phyloP scores from a whole-genome alignment of 2,113 vertebrate species.

The Lanius collurio region DNA sequence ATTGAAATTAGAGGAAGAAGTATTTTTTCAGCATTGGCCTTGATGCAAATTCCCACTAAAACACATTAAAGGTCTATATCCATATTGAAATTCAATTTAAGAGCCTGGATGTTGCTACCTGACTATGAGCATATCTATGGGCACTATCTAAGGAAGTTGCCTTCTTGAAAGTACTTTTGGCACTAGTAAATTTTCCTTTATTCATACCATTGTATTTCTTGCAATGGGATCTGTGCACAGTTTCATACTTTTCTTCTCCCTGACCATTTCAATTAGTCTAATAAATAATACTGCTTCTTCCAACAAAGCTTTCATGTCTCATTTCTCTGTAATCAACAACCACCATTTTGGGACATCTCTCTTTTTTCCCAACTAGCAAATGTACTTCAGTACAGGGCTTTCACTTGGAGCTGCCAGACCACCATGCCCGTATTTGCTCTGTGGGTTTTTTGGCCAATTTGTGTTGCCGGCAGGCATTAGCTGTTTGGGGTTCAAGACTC shows the following conservation, averaged over 20 bases:
- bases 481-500: background rate
- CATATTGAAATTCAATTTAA: background rate
- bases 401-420: background rate
- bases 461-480: background rate
- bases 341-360: background rate
- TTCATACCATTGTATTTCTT: background rate
- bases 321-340: background rate
- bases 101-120: background rate
- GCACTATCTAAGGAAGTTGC: background rate
- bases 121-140: background rate
- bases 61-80: background rate
- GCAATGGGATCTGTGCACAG: background rate
- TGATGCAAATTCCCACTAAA: background rate
- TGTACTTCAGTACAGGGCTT: background rate
- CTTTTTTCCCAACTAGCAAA: background rate
- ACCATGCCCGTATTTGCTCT: background rate
- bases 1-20: background rate
- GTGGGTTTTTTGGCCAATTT: background rate
- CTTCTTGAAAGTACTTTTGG: background rate
- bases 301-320: background rate
- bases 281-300: background rate
- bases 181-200: background rate
- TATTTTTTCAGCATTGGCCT: background rate
- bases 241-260: background rate
- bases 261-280: background rate